Conservation (phyloP, 2,888 invertebrate genomes). For the Eupsilia transversa region DNA sequence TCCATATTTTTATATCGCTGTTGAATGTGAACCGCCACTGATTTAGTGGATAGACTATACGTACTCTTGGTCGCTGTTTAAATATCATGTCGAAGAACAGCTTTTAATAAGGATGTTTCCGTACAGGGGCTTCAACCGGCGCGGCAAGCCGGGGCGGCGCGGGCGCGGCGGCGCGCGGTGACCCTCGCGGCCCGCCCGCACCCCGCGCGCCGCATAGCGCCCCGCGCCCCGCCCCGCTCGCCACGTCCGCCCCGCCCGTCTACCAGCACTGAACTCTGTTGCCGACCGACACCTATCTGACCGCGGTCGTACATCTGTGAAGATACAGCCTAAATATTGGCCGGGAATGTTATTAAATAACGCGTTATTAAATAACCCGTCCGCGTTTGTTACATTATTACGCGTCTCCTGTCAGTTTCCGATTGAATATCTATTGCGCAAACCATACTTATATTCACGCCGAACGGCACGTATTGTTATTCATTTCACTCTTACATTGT, state of each 20-base stretch:
- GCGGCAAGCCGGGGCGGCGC: constrained; percentile 85
- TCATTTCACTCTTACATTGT: constrained; percentile 15
- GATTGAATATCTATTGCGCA: neutral
- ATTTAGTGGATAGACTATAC: neutral
- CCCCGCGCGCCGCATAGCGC: constrained; percentile 70
- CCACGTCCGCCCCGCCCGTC: neutral
- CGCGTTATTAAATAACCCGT: constrained; percentile 32
- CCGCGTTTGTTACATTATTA: constrained; percentile 44
- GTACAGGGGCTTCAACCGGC: constrained; percentile 86
- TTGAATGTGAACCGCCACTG: neutral
- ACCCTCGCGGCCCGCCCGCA: constrained; percentile 68
- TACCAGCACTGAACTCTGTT: constrained; percentile 38
- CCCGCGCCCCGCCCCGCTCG: neutral
- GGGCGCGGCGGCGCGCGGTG: constrained; percentile 81
- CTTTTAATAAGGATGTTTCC: neutral
- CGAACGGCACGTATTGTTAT: constrained; percentile 2
- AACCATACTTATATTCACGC: constrained; percentile 2
- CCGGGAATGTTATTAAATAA: constrained; percentile 8
- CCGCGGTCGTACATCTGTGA: constrained; percentile 38
- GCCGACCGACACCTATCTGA: constrained; percentile 7
- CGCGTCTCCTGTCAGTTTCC: constrained; percentile 26
- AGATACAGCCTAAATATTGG: neutral
- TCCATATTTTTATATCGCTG: neutral
- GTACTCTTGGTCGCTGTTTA: neutral
- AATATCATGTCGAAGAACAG: neutral